Conservation (phyloP, 2,888 invertebrate species). For the Drosophila prostipennis region DNA sequence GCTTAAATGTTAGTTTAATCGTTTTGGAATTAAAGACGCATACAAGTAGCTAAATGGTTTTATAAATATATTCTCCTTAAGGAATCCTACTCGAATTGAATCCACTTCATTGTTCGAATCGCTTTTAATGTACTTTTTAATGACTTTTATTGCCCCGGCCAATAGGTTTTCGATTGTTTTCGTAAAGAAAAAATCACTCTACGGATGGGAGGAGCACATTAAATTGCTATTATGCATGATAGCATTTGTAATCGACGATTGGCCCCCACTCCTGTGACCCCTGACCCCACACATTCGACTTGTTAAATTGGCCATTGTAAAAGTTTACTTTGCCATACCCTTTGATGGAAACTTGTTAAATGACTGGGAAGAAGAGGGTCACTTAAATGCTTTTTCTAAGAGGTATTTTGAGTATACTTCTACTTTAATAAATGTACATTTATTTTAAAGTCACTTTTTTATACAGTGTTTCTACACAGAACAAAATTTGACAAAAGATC, state of each 20-base stretch:
- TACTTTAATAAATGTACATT: no score
- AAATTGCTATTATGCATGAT: slow-evolving; percentile 47
- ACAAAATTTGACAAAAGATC: no score
- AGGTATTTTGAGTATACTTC: no score
- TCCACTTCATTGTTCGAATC: slow-evolving; percentile 13
- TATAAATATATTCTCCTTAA: slow-evolving; percentile 32
- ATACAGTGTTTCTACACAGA: no score
- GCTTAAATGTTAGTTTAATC: slow-evolving; percentile 37
- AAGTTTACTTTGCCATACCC: slow-evolving; percentile 8
- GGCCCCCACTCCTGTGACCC: neutral
- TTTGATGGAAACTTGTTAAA: slow-evolving; percentile 1
- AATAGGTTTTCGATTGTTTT: slow-evolving; percentile 66
- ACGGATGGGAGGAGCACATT: slow-evolving; percentile 43
- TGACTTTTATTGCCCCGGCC: slow-evolving; percentile 64
- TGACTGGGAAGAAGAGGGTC: neutral
- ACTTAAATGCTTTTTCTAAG: no score
- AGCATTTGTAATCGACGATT: slow-evolving; percentile 26
- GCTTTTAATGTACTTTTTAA: slow-evolving; percentile 69
- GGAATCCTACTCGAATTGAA: neutral
- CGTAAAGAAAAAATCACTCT: slow-evolving; percentile 20
- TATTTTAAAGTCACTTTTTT: no score
- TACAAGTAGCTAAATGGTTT: slow-evolving; percentile 17
- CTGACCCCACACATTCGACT: slow-evolving; percentile 5
- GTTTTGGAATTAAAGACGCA: slow-evolving; percentile 4
- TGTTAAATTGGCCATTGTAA: slow-evolving; percentile 24